phyloP scores from a whole-genome alignment of 2,113 vertebrate genomes.

The Suncus etruscus region DNA sequence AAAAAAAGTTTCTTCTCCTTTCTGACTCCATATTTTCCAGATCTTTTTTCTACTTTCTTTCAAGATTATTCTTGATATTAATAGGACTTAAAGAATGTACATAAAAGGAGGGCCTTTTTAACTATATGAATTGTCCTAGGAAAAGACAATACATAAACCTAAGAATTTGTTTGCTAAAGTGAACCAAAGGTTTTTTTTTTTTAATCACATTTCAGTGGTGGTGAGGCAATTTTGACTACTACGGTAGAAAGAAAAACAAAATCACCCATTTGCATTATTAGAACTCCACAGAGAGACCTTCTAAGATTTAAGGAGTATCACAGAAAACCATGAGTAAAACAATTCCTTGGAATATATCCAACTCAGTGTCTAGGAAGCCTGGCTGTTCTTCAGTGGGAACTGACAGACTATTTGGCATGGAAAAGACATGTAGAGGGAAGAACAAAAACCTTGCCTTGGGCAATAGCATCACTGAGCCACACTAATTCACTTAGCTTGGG shows the following conservation, averaged over 20 bases:
- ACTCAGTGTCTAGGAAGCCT: not conserved
- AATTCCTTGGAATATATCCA: not conserved
- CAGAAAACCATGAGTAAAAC: not conserved
- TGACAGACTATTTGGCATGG: slow-evolving; percentile 40
- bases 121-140: not conserved
- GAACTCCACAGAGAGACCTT: not conserved
- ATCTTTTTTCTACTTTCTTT: slow-evolving; percentile 40
- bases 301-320: not conserved
- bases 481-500: slow-evolving; percentile 62
- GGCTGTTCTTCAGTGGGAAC: not conserved
- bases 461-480: not conserved
- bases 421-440: slow-evolving; percentile 41
- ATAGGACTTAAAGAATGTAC: not conserved
- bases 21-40: not conserved
- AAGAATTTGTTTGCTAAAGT: not conserved
- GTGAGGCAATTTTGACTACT: not conserved
- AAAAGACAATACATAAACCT: not conserved
- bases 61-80: not conserved
- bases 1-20: not conserved
- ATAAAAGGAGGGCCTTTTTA: not conserved
- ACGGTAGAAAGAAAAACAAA: not conserved
- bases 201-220: not conserved
- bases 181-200: not conserved
- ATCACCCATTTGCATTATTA: not conserved
- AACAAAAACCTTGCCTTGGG: slow-evolving; percentile 39